These are phyloP conservation scores for Macrosiphum euphorbiae DNA, from an alignment of 2,888 invertebrate species.

Conservation along the genomic window DNA sequence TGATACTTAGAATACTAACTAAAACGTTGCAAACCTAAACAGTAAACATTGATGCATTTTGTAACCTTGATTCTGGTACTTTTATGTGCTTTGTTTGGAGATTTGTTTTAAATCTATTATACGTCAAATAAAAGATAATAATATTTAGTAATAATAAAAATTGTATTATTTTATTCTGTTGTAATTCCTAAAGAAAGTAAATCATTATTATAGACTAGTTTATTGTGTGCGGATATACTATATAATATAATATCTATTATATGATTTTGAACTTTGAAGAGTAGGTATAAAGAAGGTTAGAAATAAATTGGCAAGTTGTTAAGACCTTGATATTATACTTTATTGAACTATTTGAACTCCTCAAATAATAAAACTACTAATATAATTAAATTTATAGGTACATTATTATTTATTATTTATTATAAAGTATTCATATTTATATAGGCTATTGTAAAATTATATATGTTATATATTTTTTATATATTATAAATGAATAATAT, in stretches of 20 bases:
- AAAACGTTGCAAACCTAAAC: not conserved
- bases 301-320: conserved; percentile 1
- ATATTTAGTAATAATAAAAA: not conserved
- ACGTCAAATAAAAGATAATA: conserved; percentile 9
- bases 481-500: not conserved
- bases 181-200: conserved; percentile 35
- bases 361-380: not conserved
- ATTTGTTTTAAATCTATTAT: conserved; percentile 15
- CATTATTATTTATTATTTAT: not conserved
- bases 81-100: conserved; percentile 31
- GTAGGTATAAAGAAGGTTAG: conserved; percentile 29
- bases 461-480: no score
- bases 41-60: not conserved
- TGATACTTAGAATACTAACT: not conserved
- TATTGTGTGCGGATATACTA: not conserved
- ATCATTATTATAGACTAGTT: conserved; percentile 7
- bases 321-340: conserved; percentile 14
- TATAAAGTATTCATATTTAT: no score
- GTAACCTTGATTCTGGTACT: conserved; percentile 18
- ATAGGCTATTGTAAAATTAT: no score
- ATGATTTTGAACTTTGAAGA: conserved; percentile 37
- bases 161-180: conserved; percentile 7
- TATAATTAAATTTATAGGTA: not conserved
- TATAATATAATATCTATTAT: conserved; percentile 10
- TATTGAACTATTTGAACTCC: conserved; percentile 15